Evolutionary conservation across 2,113 vertebrate species (phyloP).

Genomic region (Eclectus roratus): DNA sequence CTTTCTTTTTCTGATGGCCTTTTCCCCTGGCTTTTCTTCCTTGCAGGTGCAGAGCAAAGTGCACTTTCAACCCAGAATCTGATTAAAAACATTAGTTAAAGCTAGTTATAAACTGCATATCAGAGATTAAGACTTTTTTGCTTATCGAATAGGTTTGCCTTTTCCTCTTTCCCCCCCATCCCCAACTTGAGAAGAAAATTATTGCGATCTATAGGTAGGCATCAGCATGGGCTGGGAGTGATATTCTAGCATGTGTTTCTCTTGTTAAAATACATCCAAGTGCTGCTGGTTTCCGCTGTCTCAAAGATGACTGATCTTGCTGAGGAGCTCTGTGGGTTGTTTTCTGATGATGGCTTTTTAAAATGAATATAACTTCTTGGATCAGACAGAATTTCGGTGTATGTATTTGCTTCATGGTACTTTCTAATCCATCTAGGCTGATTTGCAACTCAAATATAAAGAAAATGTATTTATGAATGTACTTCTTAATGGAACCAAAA

Average conservation of each 20-base stretch:
- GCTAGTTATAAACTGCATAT: neutral
- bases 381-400: neutral
- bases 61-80: neutral
- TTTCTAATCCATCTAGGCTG: neutral
- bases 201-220: neutral
- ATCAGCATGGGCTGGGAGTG: neutral
- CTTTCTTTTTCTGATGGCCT: neutral
- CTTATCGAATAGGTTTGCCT: neutral
- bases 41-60: neutral
- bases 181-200: neutral
- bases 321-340: neutral
- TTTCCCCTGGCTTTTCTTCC: neutral
- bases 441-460: conserved; percentile 31
- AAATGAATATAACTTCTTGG: neutral
- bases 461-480: neutral
- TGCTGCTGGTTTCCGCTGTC: neutral
- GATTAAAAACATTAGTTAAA: neutral
- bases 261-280: neutral
- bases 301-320: neutral
- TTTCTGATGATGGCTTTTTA: neutral
- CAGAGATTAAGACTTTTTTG: neutral
- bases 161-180: neutral
- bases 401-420: neutral
- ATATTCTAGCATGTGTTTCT: neutral
- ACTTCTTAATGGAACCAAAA: neutral